Evolutionary conservation across 2,113 vertebrate genomes (phyloP).

Genomic region (Pimephales promelas): DNA sequence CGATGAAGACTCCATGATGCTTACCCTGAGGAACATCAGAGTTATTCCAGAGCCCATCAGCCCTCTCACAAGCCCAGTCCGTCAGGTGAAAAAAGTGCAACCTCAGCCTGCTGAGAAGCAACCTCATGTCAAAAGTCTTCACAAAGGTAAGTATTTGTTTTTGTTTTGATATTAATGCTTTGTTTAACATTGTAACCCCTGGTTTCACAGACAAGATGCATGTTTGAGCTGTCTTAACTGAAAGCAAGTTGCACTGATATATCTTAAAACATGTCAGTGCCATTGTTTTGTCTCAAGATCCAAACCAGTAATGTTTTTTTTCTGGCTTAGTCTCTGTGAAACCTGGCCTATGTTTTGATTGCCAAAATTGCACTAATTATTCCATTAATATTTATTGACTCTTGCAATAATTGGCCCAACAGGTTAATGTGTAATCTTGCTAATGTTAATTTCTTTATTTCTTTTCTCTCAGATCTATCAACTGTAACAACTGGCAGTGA

Average conservation of each 20-base stretch:
- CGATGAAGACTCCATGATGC: conserved; percentile 94
- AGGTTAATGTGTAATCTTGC: not conserved
- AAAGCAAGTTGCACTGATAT: too few relatives aligned
- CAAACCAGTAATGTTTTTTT: too few relatives aligned
- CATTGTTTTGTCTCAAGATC: too few relatives aligned
- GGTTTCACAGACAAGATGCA: too few relatives aligned
- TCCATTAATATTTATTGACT: not conserved
- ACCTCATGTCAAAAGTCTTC: conserved; percentile 78
- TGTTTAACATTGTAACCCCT: not conserved
- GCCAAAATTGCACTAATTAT: not conserved
- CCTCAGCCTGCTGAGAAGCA: conserved; percentile 75
- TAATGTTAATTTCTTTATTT: conserved; percentile 29
- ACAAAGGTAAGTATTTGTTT: conserved; percentile 79
- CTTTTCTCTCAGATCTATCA: conserved; percentile 70
- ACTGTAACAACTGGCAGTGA: conserved; percentile 42
- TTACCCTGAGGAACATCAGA: conserved; percentile 84
- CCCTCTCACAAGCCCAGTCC: conserved; percentile 91
- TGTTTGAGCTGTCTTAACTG: too few relatives aligned
- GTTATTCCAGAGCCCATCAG: conserved; percentile 90
- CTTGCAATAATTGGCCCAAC: not conserved
- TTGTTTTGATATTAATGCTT: not conserved
- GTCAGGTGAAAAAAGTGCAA: conserved; percentile 75
- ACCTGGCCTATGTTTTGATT: not conserved
- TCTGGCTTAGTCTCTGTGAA: too few relatives aligned
- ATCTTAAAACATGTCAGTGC: too few relatives aligned